Percentiles rank a stretch among this genome's conserved stretches.
Evolutionary conservation across 1,140 invertebrate species (phyloP).

Genomic region (Drosophila pandora): DNA sequence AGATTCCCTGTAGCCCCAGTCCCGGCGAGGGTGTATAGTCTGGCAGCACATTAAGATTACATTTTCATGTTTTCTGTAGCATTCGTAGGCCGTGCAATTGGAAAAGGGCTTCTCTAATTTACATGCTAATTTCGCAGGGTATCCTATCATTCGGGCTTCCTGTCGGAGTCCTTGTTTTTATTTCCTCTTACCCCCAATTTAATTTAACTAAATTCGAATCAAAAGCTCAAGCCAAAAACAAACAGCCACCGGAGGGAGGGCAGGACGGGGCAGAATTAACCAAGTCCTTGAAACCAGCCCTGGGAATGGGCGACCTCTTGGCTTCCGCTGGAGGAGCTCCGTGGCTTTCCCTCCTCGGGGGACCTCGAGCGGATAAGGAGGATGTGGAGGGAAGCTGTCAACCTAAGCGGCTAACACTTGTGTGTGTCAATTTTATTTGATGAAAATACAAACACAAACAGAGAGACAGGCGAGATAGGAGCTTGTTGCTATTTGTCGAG

Average conservation of each 20-base stretch:
- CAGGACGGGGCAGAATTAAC: constrained; percentile 51
- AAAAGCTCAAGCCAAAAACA: constrained; percentile 64
- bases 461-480: constrained; percentile 5
- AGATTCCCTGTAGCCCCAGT: constrained; percentile 21
- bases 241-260: background rate
- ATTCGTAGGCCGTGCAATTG: no score
- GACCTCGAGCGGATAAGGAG: background rate
- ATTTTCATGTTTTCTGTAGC: no score
- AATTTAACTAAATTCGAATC: constrained; percentile 82
- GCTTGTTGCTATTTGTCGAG: constrained; percentile 81
- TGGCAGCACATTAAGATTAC: background rate
- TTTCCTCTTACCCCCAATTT: constrained; percentile 64
- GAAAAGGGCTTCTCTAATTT: no score
- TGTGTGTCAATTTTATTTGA: constrained; percentile 82
- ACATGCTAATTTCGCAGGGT: background rate
- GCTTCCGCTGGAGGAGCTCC: constrained; percentile 28
- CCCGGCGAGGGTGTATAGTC: background rate
- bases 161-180: constrained; percentile 34
- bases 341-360: constrained; percentile 17
- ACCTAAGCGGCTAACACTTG: constrained; percentile 81
- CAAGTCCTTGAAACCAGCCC: constrained; percentile 70
- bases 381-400: constrained; percentile 57
- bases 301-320: constrained; percentile 22
- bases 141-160: background rate
- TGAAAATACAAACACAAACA: constrained; percentile 79